These are phyloP conservation scores for Himalopsyche japonica DNA, from an alignment of 2,888 invertebrate genomes.

Conservation along the genomic window DNA sequence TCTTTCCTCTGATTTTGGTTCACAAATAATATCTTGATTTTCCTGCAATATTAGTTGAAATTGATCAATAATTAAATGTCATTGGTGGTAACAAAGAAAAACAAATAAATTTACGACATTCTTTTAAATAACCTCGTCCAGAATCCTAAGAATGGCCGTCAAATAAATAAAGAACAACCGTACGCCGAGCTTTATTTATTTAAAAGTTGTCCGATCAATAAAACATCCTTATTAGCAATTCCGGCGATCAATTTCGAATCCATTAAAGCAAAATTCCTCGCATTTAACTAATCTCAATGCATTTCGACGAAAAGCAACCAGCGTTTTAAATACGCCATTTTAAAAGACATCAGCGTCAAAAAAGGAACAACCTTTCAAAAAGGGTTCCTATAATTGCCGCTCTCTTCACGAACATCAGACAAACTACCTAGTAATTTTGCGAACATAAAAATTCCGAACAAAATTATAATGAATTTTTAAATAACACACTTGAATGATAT, in stretches of 20 bases:
- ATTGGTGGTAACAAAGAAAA: no score
- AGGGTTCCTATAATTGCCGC: background rate
- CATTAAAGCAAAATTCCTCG: background rate
- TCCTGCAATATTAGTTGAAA: no score
- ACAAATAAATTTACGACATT: no score
- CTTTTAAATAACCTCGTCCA: no score
- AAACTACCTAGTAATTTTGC: background rate
- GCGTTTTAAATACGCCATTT: background rate
- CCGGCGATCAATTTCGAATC: background rate
- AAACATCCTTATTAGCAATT: background rate
- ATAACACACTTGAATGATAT: background rate
- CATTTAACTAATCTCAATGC: background rate
- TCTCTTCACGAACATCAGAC: background rate
- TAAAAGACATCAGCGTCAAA: background rate
- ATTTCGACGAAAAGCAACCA: background rate
- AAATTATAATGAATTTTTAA: background rate
- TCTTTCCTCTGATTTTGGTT: no score
- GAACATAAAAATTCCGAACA: background rate
- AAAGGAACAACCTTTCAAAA: background rate
- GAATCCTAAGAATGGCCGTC: background rate
- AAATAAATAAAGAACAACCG: background rate
- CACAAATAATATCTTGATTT: no score
- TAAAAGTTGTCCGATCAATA: background rate
- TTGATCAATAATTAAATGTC: no score
- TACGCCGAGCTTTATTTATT: background rate